phyloP scores from a whole-genome alignment of 30 jellyfish, hydroid and myxozoan species.

The Catostylus mosaicus region DNA sequence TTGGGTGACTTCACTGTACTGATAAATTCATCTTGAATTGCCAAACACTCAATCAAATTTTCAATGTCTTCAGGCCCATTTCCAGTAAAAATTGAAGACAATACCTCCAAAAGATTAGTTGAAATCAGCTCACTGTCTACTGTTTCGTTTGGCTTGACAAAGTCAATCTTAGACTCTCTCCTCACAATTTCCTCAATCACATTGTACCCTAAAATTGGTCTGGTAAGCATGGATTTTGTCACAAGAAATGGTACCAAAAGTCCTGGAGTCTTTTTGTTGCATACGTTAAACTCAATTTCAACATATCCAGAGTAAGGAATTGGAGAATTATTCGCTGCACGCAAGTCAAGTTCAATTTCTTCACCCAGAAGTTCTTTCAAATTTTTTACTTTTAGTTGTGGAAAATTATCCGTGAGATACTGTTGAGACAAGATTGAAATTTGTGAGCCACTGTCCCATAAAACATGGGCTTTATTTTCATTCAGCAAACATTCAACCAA shows the following conservation, averaged over 20 bases:
- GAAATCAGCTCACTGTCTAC: too few species aligned
- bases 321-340: constrained; percentile 56
- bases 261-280: constrained; percentile 1
- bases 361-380: constrained; percentile 15
- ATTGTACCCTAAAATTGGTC: constrained; percentile 65
- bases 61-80: constrained; percentile 9
- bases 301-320: constrained; percentile 52
- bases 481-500: constrained; percentile 45
- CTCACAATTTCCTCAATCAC: constrained; percentile 57
- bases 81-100: constrained; percentile 3
- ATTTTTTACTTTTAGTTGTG: constrained; percentile 16
- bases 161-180: constrained; percentile 26
- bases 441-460: constrained; percentile 78
- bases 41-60: constrained; percentile 8
- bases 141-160: constrained; percentile 16
- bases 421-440: constrained; percentile 47
- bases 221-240: constrained; percentile 9
- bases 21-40: constrained; percentile 19
- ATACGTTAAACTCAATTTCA: constrained; percentile 20
- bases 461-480: constrained; percentile 22
- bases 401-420: constrained; percentile 28
- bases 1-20: constrained; percentile 31
- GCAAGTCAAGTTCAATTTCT: constrained; percentile 19
- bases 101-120: too few species aligned
- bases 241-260: constrained; percentile 62